Conservation (phyloP, 2,888 invertebrate species). For the Achlya flavicornis region DNA sequence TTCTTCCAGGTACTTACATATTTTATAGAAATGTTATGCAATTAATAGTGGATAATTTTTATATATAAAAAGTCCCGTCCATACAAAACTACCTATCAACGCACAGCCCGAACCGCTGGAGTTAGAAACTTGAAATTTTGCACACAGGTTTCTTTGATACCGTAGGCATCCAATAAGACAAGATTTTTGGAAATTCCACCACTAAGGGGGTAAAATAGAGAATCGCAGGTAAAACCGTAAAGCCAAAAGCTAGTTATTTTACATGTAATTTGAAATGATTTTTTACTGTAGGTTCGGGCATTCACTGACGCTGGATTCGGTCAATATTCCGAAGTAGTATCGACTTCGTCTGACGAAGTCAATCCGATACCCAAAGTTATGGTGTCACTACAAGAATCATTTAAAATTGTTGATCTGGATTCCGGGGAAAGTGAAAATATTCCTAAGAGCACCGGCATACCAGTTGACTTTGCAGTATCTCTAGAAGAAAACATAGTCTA, state of each 20-base stretch:
- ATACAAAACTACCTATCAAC: too few relatives aligned
- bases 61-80: too few relatives aligned
- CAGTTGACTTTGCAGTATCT: constrained; percentile 87
- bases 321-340: constrained; percentile 85
- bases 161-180: too few relatives aligned
- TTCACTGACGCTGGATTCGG: constrained; percentile 92
- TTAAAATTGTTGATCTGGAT: constrained; percentile 91
- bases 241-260: background rate
- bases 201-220: too few relatives aligned
- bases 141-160: too few relatives aligned
- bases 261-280: background rate
- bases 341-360: constrained; percentile 86
- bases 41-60: too few relatives aligned
- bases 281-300: constrained; percentile 87
- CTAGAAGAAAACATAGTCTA: constrained; percentile 89
- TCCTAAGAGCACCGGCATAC: constrained; percentile 86
- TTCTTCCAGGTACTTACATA: constrained; percentile 84
- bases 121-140: too few relatives aligned
- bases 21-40: too few relatives aligned
- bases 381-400: constrained; percentile 88
- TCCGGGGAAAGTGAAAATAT: constrained; percentile 85
- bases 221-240: too few relatives aligned
- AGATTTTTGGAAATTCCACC: too few relatives aligned
- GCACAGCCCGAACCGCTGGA: too few relatives aligned
- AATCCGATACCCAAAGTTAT: constrained; percentile 91